These are phyloP conservation scores for Perithous albicinctus DNA, from an alignment of 2,888 invertebrate species.

Conservation along the genomic window DNA sequence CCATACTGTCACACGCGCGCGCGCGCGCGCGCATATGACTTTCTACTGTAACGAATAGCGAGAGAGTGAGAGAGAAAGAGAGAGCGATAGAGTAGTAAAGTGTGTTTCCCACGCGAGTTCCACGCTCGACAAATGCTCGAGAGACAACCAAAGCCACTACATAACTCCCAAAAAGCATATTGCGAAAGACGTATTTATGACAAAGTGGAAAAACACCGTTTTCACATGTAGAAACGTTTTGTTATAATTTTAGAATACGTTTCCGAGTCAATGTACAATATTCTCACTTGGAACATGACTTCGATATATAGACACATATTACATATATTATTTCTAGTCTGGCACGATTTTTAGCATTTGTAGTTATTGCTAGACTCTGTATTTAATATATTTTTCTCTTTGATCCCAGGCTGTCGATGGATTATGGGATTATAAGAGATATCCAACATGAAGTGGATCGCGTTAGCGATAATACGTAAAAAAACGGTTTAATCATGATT, in stretches of 20 bases:
- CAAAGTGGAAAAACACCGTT: conserved; percentile 46
- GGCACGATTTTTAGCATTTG: not conserved
- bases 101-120: conserved; percentile 55
- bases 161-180: conserved; percentile 43
- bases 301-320: conserved; percentile 5
- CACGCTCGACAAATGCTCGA: conserved; percentile 34
- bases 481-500: conserved; percentile 21
- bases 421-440: conserved; percentile 58
- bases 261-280: conserved; percentile 44
- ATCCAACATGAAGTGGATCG: conserved; percentile 57
- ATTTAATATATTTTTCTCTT: conserved; percentile 11
- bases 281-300: conserved; percentile 49
- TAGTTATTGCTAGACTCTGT: not conserved
- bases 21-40: conserved; percentile 62
- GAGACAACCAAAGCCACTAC: conserved; percentile 41
- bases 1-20: conserved; percentile 64
- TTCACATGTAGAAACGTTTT: conserved; percentile 24
- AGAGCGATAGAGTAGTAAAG: no score
- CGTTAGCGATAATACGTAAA: conserved; percentile 8
- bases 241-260: conserved; percentile 41
- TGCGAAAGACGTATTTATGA: conserved; percentile 48
- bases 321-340: not conserved
- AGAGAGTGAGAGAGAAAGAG: conserved; percentile 31
- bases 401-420: conserved; percentile 50
- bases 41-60: conserved; percentile 29